A percentile compares a stretch with the other conserved stretches of the same genome.
phyloP scores from a whole-genome alignment of 2,113 vertebrate species.

The Phaethornis superciliosus region DNA sequence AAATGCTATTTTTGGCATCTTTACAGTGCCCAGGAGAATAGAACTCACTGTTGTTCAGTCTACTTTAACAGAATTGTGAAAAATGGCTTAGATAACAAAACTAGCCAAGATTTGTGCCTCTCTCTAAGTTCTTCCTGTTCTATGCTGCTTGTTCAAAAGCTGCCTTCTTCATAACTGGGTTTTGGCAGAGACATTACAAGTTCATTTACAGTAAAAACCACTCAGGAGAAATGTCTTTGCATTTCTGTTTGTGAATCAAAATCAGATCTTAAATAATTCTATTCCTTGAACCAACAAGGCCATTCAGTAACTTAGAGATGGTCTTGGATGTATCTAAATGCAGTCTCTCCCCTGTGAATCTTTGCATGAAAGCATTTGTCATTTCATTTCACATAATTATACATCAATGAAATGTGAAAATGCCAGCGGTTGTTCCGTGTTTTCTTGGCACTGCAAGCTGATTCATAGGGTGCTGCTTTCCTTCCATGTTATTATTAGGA shows the following conservation, averaged over 20 bases:
- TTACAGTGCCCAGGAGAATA: background rate
- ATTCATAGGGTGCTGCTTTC: background rate
- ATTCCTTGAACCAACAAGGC: background rate
- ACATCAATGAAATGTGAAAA: background rate
- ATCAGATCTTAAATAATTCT: background rate
- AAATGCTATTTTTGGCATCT: background rate
- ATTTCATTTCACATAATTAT: slow-evolving; percentile 30
- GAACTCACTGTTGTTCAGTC: background rate
- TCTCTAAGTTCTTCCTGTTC: background rate
- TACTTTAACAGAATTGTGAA: background rate
- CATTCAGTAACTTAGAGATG: background rate
- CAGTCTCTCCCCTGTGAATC: background rate
- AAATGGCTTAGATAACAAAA: background rate
- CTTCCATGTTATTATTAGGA: background rate
- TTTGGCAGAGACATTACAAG: background rate
- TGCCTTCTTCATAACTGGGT: background rate
- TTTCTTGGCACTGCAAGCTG: background rate
- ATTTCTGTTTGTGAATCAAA: background rate
- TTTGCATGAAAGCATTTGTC: slow-evolving; percentile 16
- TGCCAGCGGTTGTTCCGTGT: background rate
- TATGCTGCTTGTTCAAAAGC: background rate
- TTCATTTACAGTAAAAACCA: background rate
- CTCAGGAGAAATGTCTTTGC: background rate
- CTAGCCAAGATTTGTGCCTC: background rate
- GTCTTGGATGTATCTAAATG: background rate